Conservation (phyloP, 2,113 vertebrate species). For the Glaucomys volans region DNA sequence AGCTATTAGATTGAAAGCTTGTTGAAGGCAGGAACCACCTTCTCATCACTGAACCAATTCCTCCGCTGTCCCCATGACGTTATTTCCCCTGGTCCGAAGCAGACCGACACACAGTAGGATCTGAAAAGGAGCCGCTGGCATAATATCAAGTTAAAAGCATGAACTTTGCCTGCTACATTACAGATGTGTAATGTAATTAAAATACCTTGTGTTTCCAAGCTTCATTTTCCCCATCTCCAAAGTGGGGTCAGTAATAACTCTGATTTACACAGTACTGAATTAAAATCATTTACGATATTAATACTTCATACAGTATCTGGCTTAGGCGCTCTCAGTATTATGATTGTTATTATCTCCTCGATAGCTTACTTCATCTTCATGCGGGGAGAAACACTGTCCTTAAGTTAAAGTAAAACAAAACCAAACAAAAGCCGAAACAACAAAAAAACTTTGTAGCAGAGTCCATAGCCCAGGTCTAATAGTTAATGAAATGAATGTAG, state of each 20-base stretch:
- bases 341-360: neutral
- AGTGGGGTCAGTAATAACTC: constrained; percentile 15
- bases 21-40: constrained; percentile 73
- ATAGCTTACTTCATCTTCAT: too few relatives aligned
- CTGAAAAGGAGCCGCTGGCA: neutral
- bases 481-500: neutral
- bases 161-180: neutral
- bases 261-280: neutral
- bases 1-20: constrained; percentile 70
- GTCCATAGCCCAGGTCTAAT: neutral
- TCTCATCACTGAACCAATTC: neutral
- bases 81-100: neutral
- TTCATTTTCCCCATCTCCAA: constrained; percentile 58
- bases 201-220: neutral
- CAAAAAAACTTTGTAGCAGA: neutral
- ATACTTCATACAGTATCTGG: neutral
- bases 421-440: too few relatives aligned
- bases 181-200: neutral
- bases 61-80: neutral
- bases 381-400: neutral
- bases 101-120: neutral
- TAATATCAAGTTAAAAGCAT: neutral
- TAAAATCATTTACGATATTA: neutral
- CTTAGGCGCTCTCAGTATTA: neutral
- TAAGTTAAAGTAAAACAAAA: neutral